These are phyloP conservation scores for Gorsachius magnificus DNA, from an alignment of 2,797 vertebrate genomes.

Conservation along the genomic window DNA sequence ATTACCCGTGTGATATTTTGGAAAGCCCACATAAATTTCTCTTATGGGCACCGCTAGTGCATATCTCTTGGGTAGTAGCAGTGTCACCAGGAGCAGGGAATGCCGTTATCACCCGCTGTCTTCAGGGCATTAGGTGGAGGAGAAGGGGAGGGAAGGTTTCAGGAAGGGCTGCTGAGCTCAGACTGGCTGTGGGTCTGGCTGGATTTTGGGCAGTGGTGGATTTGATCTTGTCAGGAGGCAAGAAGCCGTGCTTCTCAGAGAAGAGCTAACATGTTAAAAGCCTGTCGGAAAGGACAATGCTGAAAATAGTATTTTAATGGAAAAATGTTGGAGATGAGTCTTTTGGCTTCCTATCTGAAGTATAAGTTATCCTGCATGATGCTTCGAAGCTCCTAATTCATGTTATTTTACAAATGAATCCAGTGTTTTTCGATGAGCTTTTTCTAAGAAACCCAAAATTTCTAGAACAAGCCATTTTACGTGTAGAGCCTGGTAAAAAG, in stretches of 20 bases:
- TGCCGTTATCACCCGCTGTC: background rate
- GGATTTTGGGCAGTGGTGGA: background rate
- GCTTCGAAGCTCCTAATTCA: background rate
- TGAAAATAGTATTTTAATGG: background rate
- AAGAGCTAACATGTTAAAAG: background rate
- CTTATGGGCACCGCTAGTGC: accelerated
- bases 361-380: background rate
- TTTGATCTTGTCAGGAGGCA: background rate
- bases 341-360: background rate
- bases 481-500: background rate
- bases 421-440: background rate
- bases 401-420: background rate
- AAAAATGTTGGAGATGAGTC: background rate
- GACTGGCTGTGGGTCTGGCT: background rate
- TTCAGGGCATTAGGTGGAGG: background rate
- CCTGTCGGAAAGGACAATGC: background rate
- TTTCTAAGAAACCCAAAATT: background rate
- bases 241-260: background rate
- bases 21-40: background rate
- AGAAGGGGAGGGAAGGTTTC: background rate
- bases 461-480: background rate
- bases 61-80: background rate
- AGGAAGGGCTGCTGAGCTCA: background rate
- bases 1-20: background rate
- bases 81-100: background rate